Evolutionary conservation across 2,113 vertebrate genomes (phyloP).

Genomic region (Sclerurus mexicanus): DNA sequence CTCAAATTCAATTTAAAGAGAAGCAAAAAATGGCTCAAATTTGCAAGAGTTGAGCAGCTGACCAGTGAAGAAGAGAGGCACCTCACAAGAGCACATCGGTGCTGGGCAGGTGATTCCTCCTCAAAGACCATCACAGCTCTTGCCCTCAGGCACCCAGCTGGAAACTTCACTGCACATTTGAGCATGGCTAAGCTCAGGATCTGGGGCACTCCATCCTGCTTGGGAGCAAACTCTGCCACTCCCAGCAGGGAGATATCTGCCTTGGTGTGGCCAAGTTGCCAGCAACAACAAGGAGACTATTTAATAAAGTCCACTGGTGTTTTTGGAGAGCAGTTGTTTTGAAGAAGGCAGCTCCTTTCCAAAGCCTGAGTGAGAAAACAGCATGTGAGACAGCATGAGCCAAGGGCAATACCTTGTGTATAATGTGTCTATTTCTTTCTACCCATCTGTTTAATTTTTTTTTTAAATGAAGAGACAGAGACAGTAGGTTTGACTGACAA

Average conservation of each 20-base stretch:
- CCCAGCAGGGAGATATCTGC: background rate
- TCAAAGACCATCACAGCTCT: background rate
- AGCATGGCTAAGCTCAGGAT: background rate
- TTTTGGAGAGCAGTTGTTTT: background rate
- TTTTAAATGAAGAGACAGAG: background rate
- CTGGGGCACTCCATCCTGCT: background rate
- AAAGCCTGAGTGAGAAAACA: background rate
- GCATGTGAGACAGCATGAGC: background rate
- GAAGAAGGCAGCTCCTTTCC: background rate
- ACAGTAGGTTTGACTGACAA: background rate
- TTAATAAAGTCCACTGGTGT: background rate
- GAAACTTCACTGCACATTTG: background rate
- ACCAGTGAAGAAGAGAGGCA: background rate
- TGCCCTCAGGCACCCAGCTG: background rate
- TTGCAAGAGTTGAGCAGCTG: background rate
- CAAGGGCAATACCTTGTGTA: background rate
- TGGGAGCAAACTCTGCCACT: background rate
- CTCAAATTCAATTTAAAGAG: background rate
- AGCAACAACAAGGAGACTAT: background rate
- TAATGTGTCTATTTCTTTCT: background rate
- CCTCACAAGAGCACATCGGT: fast-evolving
- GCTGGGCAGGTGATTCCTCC: fast-evolving
- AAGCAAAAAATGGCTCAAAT: background rate
- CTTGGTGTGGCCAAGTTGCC: fast-evolving
- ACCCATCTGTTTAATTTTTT: background rate